These are phyloP conservation scores for Drosophila seclusa DNA, from an alignment of 2,888 invertebrate species.

Conservation along the genomic window DNA sequence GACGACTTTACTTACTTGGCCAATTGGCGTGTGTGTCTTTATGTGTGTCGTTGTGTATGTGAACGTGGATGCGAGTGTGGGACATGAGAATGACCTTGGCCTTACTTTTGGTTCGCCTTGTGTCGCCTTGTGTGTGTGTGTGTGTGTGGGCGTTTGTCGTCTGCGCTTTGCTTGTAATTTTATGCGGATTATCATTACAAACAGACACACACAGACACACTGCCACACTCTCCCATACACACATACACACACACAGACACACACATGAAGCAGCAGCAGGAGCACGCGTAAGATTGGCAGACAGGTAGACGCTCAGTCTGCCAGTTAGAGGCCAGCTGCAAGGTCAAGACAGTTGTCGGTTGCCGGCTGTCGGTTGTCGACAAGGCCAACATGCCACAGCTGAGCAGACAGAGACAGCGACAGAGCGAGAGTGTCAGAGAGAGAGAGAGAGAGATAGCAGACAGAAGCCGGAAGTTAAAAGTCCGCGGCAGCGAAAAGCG, in stretches of 20 bases:
- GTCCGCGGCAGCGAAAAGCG: slow-evolving; percentile 50
- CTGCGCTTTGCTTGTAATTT: slow-evolving; percentile 80
- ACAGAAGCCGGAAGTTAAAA: slow-evolving; percentile 74
- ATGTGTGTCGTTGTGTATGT: slow-evolving; percentile 23
- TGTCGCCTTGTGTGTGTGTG: slow-evolving; percentile 30
- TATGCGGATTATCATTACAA: slow-evolving; percentile 83
- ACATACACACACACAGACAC: slow-evolving; percentile 15
- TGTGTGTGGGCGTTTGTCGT: slow-evolving; percentile 55
- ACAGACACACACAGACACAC: slow-evolving; percentile 49
- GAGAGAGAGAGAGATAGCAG: background rate
- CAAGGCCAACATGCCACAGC: slow-evolving; percentile 36
- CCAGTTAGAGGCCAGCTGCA: slow-evolving; percentile 47
- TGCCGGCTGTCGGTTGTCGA: slow-evolving; percentile 42
- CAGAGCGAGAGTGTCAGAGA: background rate
- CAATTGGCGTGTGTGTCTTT: slow-evolving; percentile 62
- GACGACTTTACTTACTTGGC: slow-evolving; percentile 68
- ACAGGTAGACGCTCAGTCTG: slow-evolving; percentile 64
- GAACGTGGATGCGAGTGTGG: slow-evolving; percentile 41
- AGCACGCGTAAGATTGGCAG: slow-evolving; percentile 68
- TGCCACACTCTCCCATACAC: slow-evolving; percentile 12
- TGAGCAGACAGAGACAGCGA: slow-evolving; percentile 10
- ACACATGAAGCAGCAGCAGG: slow-evolving; percentile 26
- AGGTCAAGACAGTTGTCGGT: slow-evolving; percentile 65
- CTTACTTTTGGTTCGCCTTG: slow-evolving; percentile 64
- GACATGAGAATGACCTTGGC: slow-evolving; percentile 74